phyloP scores from a whole-genome alignment of 2,888 invertebrate genomes.

The Belgica antarctica region DNA sequence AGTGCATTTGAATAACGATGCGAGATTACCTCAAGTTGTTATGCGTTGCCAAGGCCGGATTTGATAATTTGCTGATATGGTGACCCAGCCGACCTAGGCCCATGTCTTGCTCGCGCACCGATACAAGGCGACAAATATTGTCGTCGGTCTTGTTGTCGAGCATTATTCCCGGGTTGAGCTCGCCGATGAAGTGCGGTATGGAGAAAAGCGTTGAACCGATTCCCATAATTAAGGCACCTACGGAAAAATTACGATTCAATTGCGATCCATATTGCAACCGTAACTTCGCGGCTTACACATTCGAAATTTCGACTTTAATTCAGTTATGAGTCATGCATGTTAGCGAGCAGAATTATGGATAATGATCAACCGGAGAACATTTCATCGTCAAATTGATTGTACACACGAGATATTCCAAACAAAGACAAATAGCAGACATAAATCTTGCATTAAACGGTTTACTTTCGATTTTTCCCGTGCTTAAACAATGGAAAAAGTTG shows the following conservation, averaged over 20 bases:
- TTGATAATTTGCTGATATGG: conserved; percentile 61
- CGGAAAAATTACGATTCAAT: conserved; percentile 41
- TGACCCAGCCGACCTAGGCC: conserved; percentile 66
- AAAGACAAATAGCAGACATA: too few relatives aligned
- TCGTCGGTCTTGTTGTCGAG: conserved; percentile 68
- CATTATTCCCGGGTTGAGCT: conserved; percentile 69
- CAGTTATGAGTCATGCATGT: background rate
- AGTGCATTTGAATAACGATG: background rate
- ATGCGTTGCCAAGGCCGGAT: conserved; percentile 67
- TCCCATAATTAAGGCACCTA: conserved; percentile 88
- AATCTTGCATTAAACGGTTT: too few relatives aligned
- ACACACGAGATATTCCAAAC: background rate
- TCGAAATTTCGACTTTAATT: too few relatives aligned
- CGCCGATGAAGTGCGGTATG: conserved; percentile 87
- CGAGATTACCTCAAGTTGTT: conserved; percentile 59
- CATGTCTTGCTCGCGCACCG: conserved; percentile 71
- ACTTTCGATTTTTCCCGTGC: too few relatives aligned
- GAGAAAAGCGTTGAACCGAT: conserved; percentile 89
- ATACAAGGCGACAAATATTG: conserved; percentile 75
- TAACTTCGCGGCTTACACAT: background rate
- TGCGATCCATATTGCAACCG: too few relatives aligned
- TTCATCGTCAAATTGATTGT: background rate
- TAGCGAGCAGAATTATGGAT: background rate
- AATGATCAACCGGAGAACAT: background rate
- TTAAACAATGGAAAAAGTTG: too few relatives aligned